Conservation (phyloP, 2,797 vertebrate species). For the Neopelma chrysocephalum region DNA sequence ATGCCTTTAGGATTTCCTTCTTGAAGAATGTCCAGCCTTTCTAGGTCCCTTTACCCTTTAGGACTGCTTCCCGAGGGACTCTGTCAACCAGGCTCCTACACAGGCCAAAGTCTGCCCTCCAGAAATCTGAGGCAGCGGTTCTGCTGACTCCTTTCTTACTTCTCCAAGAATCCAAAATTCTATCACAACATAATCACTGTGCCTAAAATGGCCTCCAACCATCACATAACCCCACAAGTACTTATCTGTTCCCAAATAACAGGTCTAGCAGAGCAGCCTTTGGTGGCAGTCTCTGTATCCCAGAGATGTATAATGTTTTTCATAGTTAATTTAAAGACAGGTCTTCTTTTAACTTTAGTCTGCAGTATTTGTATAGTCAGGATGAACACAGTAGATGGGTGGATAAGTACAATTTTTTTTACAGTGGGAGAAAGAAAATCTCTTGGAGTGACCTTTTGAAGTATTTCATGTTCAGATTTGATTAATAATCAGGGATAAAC, state of each 20-base stretch:
- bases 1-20: not conserved
- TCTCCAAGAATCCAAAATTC: not conserved
- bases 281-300: not conserved
- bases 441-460: conserved; percentile 15
- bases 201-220: not conserved
- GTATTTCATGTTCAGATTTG: conserved; percentile 34
- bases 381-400: not conserved
- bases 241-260: not conserved
- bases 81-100: not conserved
- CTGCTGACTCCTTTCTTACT: not conserved
- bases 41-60: not conserved
- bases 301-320: not conserved
- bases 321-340: not conserved
- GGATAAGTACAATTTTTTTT: not conserved
- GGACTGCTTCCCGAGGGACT: not conserved
- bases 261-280: not conserved
- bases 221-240: not conserved
- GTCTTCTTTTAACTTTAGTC: not conserved
- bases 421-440: not conserved
- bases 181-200: not conserved
- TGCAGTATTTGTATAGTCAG: not conserved
- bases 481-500: conserved; percentile 23
- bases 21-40: not conserved
- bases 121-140: not conserved
- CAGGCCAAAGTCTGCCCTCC: not conserved